Conservation (phyloP, 1,140 invertebrate genomes). For the Heliconius eleuchia region DNA sequence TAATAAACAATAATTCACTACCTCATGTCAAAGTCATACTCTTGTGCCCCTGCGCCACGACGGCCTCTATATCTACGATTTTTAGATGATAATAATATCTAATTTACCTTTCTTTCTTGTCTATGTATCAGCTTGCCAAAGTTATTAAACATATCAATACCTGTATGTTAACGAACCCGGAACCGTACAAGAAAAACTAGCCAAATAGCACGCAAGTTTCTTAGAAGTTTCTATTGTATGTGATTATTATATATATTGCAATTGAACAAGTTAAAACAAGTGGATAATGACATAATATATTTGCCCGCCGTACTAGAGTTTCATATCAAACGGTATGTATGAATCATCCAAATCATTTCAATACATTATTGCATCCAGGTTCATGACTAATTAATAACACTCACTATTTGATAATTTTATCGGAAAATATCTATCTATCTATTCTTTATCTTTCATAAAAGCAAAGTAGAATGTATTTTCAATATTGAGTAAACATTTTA, state of each 20-base stretch:
- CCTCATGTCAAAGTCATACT: too few relatives aligned
- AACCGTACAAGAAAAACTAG: constrained; percentile 26
- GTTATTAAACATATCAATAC: constrained; percentile 12
- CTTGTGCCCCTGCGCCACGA: too few relatives aligned
- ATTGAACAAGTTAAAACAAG: constrained; percentile 52
- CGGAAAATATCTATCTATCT: not conserved
- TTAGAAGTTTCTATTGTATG: constrained; percentile 26
- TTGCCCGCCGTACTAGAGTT: constrained; percentile 46
- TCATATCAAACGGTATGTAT: constrained; percentile 53
- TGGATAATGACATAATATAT: constrained; percentile 68
- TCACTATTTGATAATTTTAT: not conserved
- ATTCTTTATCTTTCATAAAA: constrained; percentile 3
- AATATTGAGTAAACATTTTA: not conserved
- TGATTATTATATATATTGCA: constrained; percentile 34
- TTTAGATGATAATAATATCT: not conserved
- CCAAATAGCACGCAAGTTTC: constrained; percentile 22
- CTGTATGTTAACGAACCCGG: constrained; percentile 30
- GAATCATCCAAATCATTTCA: constrained; percentile 60
- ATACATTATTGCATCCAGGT: constrained; percentile 19
- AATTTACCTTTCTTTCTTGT: too few relatives aligned
- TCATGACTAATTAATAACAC: not conserved
- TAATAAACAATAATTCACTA: too few relatives aligned
- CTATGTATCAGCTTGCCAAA: not conserved
- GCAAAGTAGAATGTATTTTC: not conserved
- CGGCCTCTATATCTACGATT: not conserved